A percentile compares a stretch with the other conserved stretches of the same genome.
phyloP scores from a whole-genome alignment of 2,888 invertebrate species.

The Noctua janthe region DNA sequence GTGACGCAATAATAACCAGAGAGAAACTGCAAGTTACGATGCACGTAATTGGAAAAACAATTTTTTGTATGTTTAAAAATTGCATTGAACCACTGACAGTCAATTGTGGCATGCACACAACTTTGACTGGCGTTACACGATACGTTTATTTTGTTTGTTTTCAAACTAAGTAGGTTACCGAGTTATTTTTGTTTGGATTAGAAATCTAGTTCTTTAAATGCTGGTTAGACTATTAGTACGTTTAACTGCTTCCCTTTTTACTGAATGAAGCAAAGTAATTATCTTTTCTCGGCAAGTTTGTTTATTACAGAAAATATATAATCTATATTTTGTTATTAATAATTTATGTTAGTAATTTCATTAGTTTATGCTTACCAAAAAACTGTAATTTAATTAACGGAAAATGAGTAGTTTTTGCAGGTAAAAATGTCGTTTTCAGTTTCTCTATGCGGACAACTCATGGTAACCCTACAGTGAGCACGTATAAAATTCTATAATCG shows the following conservation, averaged over 20 bases:
- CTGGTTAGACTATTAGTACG: not conserved
- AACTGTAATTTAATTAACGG: not conserved
- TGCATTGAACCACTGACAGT: conserved; percentile 64
- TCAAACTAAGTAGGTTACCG: conserved; percentile 58
- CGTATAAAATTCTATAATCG: conserved; percentile 73
- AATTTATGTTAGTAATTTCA: not conserved
- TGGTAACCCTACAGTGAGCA: conserved; percentile 49
- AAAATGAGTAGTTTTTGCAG: not conserved
- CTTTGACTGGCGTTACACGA: conserved; percentile 55
- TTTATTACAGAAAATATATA: not conserved
- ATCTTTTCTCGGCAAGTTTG: not conserved
- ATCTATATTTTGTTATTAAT: too few relatives aligned
- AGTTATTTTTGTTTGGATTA: conserved; percentile 42
- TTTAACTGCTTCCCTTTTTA: not conserved
- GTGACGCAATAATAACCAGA: conserved; percentile 59
- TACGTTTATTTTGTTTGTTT: conserved; percentile 55
- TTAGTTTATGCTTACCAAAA: not conserved
- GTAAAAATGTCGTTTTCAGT: not conserved
- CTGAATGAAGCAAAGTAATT: not conserved
- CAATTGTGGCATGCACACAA: conserved; percentile 67
- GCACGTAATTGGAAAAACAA: conserved; percentile 59
- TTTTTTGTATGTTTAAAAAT: conserved; percentile 64
- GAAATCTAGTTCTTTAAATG: conserved; percentile 26
- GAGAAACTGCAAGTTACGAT: conserved; percentile 67
- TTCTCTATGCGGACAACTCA: conserved; percentile 3